Evolutionary conservation across 2,113 vertebrate species (phyloP).

Genomic region (Ascaphus truei): DNA sequence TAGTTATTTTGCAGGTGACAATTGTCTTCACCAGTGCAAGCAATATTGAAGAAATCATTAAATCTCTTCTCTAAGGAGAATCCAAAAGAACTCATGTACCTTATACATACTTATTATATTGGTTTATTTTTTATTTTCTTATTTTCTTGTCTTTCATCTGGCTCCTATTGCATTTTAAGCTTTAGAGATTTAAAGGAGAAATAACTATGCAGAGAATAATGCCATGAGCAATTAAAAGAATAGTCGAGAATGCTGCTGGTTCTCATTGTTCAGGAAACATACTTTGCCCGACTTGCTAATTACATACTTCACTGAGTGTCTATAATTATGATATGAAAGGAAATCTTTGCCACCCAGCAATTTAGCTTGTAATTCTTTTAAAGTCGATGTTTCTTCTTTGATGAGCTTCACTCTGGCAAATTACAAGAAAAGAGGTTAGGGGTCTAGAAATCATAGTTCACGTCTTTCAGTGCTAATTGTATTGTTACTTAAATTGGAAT

Average conservation of each 20-base stretch:
- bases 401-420: not conserved
- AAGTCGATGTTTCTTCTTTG: not conserved
- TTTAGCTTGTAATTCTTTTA: not conserved
- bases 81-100: not conserved
- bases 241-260: not conserved
- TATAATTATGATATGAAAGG: not conserved
- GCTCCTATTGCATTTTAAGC: not conserved
- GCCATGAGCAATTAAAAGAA: not conserved
- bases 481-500: not conserved
- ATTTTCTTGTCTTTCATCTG: too few relatives aligned
- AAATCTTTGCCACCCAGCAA: not conserved
- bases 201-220: not conserved
- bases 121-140: too few relatives aligned
- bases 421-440: not conserved
- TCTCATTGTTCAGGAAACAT: not conserved
- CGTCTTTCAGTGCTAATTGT: not conserved
- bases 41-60: not conserved
- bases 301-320: not conserved
- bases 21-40: not conserved
- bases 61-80: not conserved
- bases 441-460: not conserved
- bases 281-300: not conserved
- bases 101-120: too few relatives aligned
- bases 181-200: not conserved
- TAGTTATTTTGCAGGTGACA: not conserved